These are phyloP conservation scores for Phenganax stokvisi DNA, from an alignment of 92 coral and sea anemone species.

Conservation along the genomic window DNA sequence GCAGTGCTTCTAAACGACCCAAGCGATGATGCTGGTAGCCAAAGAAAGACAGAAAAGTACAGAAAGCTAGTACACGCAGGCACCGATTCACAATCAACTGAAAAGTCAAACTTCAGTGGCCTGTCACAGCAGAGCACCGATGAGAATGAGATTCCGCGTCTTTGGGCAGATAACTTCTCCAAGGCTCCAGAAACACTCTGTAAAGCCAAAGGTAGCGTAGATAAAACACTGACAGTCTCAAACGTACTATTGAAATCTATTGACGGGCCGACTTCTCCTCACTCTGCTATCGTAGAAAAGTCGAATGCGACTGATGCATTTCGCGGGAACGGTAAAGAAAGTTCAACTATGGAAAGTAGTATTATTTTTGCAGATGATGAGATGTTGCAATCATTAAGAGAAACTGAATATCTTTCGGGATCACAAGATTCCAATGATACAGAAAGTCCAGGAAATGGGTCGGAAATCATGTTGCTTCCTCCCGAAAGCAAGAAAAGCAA, in stretches of 20 bases:
- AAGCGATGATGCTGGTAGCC: background rate
- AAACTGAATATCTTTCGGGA: background rate
- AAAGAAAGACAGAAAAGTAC: conserved; percentile 22
- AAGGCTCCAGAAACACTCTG: background rate
- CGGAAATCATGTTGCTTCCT: background rate
- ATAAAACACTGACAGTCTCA: background rate
- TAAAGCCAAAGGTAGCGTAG: background rate
- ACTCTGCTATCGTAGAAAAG: background rate
- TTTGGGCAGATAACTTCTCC: background rate
- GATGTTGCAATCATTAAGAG: background rate
- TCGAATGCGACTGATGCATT: background rate
- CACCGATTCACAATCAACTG: background rate
- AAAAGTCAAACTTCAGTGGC: conserved; percentile 1
- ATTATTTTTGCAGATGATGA: background rate
- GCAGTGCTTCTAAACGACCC: background rate
- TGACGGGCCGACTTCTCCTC: too few relatives aligned
- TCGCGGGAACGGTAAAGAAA: background rate
- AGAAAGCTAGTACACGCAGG: conserved; percentile 4
- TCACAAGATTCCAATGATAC: background rate
- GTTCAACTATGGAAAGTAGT: background rate
- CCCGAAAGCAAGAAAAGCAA: background rate
- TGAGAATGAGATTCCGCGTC: background rate
- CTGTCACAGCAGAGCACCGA: background rate
- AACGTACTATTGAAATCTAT: background rate
- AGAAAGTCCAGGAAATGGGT: background rate